Base-by-base conservation (phyloP, 2,113 vertebrate genomes). In the Laterallus jamaicensis region DNA sequence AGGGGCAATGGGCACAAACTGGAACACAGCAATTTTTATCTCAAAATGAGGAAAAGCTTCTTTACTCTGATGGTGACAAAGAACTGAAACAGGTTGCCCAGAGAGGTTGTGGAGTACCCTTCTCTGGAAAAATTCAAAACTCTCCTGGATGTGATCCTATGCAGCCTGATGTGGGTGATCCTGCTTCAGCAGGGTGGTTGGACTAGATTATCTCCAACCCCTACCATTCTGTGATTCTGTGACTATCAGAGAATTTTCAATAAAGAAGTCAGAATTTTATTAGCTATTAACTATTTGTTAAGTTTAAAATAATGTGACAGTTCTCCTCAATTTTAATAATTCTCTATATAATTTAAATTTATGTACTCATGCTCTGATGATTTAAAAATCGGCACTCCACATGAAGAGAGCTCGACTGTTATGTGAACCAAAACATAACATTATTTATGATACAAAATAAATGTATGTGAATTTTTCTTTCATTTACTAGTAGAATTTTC, bases 321-420 rank as follows among this genome's bases (percentile, higher is more conserved):
- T 49, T 25, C 28, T 74, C 11, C 26, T 75, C 7, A 70, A 44
- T 60, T 86, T 88, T 73, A 49, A n/a, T 13, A 58, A 20, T 74
- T 68, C 42, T n/a, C 11, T 81, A 11, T 47, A 25, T 60, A 70
- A 42, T 17, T 28, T 69, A 8, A 70, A 42, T 17, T 31, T 69
- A 8, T 2, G 1, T 40, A 42, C n/a, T 76, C 4, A 14, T 0
- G 0, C 9, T 42, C 32, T 66, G 17, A 26, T 64, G 26, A 66
- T 69, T 47, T 86, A 75, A 64, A 91, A 78, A 56, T 26, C 13
- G 0, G 1, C 32, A 24, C 5, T 63, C 32, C 12, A 60, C 28
- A 68, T 21, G 22, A 60, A 59, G 70, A 69, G 15, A 47, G 16
- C 4, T 73, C n/a, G n/a, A 42, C 31, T 70, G 19, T 37, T 71